A percentile compares a stretch with the other conserved stretches of the same genome.
phyloP scores from a whole-genome alignment of 2,113 vertebrate genomes.

The Genyomyrus donnyi region DNA sequence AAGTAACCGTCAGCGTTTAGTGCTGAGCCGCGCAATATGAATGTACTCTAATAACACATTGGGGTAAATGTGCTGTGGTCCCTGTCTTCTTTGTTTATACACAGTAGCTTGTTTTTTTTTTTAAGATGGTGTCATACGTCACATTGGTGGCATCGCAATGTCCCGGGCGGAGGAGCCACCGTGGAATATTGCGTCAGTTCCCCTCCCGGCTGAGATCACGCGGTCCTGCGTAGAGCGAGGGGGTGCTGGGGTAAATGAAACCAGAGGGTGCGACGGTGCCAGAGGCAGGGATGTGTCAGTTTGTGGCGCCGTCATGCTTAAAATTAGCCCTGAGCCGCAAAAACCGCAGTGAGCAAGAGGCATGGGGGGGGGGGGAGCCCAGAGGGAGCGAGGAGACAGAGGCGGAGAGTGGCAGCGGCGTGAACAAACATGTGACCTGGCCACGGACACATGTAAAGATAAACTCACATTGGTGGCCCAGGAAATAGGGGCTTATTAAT shows the following conservation, averaged over 20 bases:
- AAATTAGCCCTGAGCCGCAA: conserved; percentile 22
- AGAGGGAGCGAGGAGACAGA: conserved; percentile 6
- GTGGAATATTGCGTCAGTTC: background rate
- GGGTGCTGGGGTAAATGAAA: conserved; percentile 16
- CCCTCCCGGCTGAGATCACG: background rate
- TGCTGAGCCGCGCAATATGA: background rate
- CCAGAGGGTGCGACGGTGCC: background rate
- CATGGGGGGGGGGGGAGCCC: background rate
- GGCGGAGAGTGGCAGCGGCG: background rate
- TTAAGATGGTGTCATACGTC: background rate
- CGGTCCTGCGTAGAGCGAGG: background rate
- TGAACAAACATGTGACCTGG: background rate
- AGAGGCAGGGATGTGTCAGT: conserved; percentile 32
- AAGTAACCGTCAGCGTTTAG: background rate
- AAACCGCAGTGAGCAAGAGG: background rate
- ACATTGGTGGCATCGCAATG: background rate
- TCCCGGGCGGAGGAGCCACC: background rate
- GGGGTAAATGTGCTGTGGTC: background rate
- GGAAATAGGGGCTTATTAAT: background rate
- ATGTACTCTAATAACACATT: background rate
- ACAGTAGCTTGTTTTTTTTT: background rate
- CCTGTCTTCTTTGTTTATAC: background rate
- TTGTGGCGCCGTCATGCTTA: conserved; percentile 21
- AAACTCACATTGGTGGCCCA: background rate
- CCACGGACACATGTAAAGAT: background rate